Conservation (phyloP, 2,888 invertebrate species). For the Limenitis camilla region DNA sequence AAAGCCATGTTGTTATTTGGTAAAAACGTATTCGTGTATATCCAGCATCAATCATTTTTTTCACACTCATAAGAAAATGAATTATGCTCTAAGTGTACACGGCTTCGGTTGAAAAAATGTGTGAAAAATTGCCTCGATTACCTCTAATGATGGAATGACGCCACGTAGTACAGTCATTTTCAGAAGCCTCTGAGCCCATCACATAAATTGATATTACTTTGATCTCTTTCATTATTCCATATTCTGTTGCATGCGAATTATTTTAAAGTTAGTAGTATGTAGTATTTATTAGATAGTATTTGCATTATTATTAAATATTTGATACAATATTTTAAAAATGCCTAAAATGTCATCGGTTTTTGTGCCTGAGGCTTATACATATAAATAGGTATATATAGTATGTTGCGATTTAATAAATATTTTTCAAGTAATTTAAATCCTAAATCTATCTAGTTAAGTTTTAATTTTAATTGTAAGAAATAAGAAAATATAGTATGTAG, state of each 20-base stretch:
- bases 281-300: no score
- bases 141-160: conserved; percentile 54
- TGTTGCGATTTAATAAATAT: no score
- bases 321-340: no score
- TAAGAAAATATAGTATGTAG: no score
- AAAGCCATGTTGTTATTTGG: conserved; percentile 45
- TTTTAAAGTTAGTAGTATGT: no score
- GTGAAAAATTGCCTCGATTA: conserved; percentile 65
- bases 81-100: conserved; percentile 50
- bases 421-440: no score
- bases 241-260: conserved; percentile 26
- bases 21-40: conserved; percentile 41
- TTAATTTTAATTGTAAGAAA: no score
- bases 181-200: conserved; percentile 41
- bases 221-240: conserved; percentile 40
- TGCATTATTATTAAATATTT: no score
- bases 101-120: conserved; percentile 55
- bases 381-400: no score
- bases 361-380: no score
- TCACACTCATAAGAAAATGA: conserved; percentile 54
- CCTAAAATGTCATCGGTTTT: no score
- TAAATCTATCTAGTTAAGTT: no score
- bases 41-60: conserved; percentile 65
- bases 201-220: conserved; percentile 40
- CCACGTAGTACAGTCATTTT: conserved; percentile 35